A percentile compares a stretch with the other conserved stretches of the same genome.
Conservation (phyloP, 2,888 invertebrate species). For the Euspilapteryx auroguttella region DNA sequence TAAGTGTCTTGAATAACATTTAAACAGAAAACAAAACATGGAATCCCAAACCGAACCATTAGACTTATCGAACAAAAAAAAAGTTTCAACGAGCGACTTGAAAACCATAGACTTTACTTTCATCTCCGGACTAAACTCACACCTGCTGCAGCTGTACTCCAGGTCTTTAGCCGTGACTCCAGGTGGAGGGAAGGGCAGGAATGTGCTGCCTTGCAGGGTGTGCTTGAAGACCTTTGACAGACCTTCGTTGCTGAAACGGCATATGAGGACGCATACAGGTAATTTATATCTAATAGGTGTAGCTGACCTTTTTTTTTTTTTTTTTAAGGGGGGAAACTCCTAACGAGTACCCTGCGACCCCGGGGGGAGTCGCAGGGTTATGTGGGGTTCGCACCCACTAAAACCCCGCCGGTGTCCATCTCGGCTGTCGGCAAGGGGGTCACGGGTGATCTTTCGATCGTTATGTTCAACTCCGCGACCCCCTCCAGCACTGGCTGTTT, state of each 20-base stretch:
- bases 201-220: constrained; percentile 58
- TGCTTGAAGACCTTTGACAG: constrained; percentile 71
- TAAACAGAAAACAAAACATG: no score
- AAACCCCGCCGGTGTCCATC: no score
- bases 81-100: constrained; percentile 17
- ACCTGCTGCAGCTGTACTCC: constrained; percentile 39
- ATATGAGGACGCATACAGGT: constrained; percentile 72
- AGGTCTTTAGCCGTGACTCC: constrained; percentile 14
- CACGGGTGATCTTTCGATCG: no score
- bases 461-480: no score
- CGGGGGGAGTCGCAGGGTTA: no score
- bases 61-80: constrained; percentile 31
- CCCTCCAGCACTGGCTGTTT: no score
- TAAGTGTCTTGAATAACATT: no score
- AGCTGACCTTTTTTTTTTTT: no score
- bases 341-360: no score
- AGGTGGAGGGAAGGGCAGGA: constrained; percentile 29
- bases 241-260: constrained; percentile 67
- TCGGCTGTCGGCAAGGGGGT: no score
- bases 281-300: constrained; percentile 8
- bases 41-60: constrained; percentile 40
- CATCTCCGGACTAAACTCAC: constrained; percentile 36
- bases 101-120: constrained; percentile 40
- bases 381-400: no score
- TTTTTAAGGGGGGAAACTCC: no score